Evolutionary conservation across 2,113 vertebrate genomes (phyloP).

Genomic region (Brevimyrus niger): DNA sequence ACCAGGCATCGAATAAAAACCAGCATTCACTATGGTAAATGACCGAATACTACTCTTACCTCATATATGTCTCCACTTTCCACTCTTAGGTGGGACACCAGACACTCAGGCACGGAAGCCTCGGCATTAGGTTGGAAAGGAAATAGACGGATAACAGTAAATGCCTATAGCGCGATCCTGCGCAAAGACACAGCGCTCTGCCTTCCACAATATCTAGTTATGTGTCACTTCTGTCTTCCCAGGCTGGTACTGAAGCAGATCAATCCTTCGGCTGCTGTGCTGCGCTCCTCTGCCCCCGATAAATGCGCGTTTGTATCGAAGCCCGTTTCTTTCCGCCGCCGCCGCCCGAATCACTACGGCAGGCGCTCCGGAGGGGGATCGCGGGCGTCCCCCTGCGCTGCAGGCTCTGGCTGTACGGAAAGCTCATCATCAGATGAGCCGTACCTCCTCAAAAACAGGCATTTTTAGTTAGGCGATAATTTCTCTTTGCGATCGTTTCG

Average conservation of each 20-base stretch:
- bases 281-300: not conserved
- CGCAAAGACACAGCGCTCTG: not conserved
- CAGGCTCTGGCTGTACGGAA: not conserved
- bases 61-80: slow-evolving; percentile 1
- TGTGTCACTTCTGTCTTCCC: not conserved
- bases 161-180: not conserved
- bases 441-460: not conserved
- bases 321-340: not conserved
- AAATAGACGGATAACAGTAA: not conserved
- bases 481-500: not conserved
- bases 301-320: not conserved
- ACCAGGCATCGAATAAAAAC: not conserved
- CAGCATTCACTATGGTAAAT: not conserved
- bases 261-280: not conserved
- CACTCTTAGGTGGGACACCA: not conserved
- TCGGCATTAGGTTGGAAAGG: not conserved
- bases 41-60: not conserved
- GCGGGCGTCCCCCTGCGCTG: not conserved
- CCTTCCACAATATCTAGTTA: not conserved
- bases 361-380: not conserved
- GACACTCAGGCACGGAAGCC: not conserved
- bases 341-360: not conserved
- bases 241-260: not conserved
- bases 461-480: not conserved
- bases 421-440: not conserved